Evolutionary conservation across 2,888 invertebrate species (phyloP), one percentile per base, ranked within the genome.

Genomic region (Apomyelois bistriatella): DNA sequence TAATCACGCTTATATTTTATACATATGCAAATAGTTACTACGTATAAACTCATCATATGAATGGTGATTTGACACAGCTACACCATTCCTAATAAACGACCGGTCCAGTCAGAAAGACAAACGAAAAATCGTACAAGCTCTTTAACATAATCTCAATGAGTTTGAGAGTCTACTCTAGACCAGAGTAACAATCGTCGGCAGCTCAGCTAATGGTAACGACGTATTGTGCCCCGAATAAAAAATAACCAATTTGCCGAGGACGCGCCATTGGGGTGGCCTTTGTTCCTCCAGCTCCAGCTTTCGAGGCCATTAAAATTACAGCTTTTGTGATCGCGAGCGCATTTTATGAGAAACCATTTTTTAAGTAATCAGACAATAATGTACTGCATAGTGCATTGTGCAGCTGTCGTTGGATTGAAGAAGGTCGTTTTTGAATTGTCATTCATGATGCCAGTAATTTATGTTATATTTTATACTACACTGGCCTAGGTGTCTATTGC

Each of bases 231-330:
- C 64, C 58, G 63, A 65, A 70, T 72, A 77, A 79, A 78, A 79
- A 78, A 75, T 72, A 72, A 75, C 66, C 74, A 72, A 74, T 73
- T 75, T 70, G 67, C 65, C 61, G 64, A 61, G 61, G 60, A 47
- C 53, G 58, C 52, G 53, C 61, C 52, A 65, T 66, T 65, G 71
- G 76, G 74, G 74, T 65, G 66, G 59, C 60, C 72, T 74, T 80
- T 77, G 74, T 79, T 71, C 66, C 40, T 38, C 10, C 63, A 57
- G 61, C 55, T 62, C 54, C 57, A 65, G 64, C 71, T 70, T 68
- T 67, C 63, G 74, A 71, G 69, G 64, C 72, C 72, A 76, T 79
- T 77, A 70, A 67, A 70, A 70, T 74, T 63, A 68, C 68, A 56
- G 65, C 53, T 68, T 72, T 75, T 76, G 74, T 76, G 66, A 73